Evolutionary conservation across 1,140 invertebrate genomes (phyloP), one percentile per base, ranked within the genome.

Genomic region (Eufriesea mexicana): DNA sequence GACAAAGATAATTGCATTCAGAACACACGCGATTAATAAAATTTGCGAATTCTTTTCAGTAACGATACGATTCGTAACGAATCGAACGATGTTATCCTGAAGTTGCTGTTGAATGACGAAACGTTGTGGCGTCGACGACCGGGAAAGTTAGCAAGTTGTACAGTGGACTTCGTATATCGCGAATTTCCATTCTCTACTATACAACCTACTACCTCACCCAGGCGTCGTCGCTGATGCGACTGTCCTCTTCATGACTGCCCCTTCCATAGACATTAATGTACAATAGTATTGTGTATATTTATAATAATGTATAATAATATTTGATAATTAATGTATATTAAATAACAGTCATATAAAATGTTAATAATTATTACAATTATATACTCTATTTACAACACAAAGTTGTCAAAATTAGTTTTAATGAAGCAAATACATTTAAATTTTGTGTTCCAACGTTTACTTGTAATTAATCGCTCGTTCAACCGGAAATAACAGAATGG

Each of bases 121-220:
- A 86, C 90, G 93, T 70, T 84, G 93, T 35, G 88, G 92, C 92
- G 92, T 91, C 93, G 91, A 93, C 90, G 87, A 94, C 95, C 91
- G 94, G 95, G 96, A 96, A 96, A 96, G 96, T 96, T 96, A 96
- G 96, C 96, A 96, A 96, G 96, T 95, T 96, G 96, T 96, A 96
- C 95, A 96, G 96, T 96, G 92, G 91, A 94, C 91, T 94, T 92
- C 92, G 92, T 93, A 95, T 95, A 93, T 79, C 94, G 95, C 94
- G 92, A 94, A 94, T 95, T 95, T 95, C 96, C 95, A 95, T 96
- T 95, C 95, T 95, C 93, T 96, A 96, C 96, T 96, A 96, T 96
- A 96, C 96, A 96, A 96, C 96, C 96, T 96, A 96, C 96, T 96
- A 96, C 96, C 96, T 96, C 96, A 96, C 95, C 95, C 94, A 94